phyloP scores from a whole-genome alignment of 2,113 vertebrate genomes.

The Microtus pennsylvanicus region DNA sequence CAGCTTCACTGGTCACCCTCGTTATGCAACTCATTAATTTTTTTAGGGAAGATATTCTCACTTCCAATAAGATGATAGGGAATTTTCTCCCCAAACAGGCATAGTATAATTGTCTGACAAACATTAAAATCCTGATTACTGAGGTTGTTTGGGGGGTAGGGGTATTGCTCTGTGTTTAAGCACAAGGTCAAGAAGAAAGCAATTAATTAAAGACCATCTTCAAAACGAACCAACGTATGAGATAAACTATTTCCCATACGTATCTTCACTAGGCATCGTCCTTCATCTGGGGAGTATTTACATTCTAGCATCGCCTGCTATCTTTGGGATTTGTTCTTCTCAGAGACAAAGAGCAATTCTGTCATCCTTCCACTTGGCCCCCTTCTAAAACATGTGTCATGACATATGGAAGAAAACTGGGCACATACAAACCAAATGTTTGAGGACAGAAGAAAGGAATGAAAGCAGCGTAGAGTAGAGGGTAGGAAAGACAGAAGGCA shows the following conservation, averaged over 20 bases:
- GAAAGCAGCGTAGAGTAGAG: background rate
- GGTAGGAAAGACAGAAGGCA: conserved; percentile 3
- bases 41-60: conserved; percentile 16
- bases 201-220: conserved; percentile 45
- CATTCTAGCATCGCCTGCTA: conserved; percentile 35
- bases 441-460: conserved; percentile 30
- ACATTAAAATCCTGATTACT: conserved; percentile 38
- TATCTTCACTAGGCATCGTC: conserved; percentile 17
- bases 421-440: conserved; percentile 29
- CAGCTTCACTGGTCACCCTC: background rate
- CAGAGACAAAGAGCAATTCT: conserved; percentile 25
- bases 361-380: background rate
- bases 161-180: conserved; percentile 31
- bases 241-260: conserved; percentile 3
- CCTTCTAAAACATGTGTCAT: conserved; percentile 31
- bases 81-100: background rate
- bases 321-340: background rate
- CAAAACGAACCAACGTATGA: conserved; percentile 28
- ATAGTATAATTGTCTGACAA: background rate
- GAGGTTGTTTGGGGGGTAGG: background rate
- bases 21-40: background rate
- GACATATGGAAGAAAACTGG: background rate
- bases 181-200: conserved; percentile 25
- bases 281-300: background rate
- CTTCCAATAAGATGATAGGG: conserved; percentile 19